Base-by-base conservation (phyloP, 2,113 vertebrate species). In the Rallus limicola region DNA sequence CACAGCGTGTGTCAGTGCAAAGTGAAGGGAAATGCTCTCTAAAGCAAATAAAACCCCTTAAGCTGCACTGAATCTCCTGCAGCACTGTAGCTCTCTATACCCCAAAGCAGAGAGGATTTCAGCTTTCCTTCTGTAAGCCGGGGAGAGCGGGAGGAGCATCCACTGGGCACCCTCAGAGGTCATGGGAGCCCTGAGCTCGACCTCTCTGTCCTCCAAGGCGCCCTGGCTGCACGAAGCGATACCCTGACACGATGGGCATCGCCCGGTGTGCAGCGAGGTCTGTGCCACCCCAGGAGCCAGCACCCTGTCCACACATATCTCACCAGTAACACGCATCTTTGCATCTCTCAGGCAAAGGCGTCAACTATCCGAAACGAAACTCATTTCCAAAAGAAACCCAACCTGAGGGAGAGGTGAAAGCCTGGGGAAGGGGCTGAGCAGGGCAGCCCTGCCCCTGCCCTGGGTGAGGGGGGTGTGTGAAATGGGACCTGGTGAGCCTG, bases 181-280 rank as follows among this genome's bases (percentile, higher is more conserved):
- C 74, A 63, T 5, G 33, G 40, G 16, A 63, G 58, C 58, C 63
- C 53, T 21, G 53, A 46, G 31, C 38, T 38, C 2, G 2, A 10
- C 11, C 26, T 16, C 14, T 58, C 60, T 48, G 5, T 58, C 15
- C 33, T 36, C 42, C 9, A 8, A 38, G 10, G 10, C 18, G 16
- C 11, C 72, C 38, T 9, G 56, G 36, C 20, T 38, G 34, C 52
- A 24, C 0, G 1, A 23, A 23, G 46, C 0, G 11, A 16, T 16
- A 6, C 11, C 1, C 6, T 4, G 64, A 13, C 1, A 4, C 64
- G 13, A 5, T 1, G 75, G 56, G 4, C 23, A 33, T 20, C 42
- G 6, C 52, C 19, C 28, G 13, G 62, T 1, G 38, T 31, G 16
- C n/a, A 31, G 55, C 36, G 2, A 29, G 8, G n/a, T 1, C 63